These are phyloP conservation scores for Isichthys henryi DNA, from an alignment of 2,113 vertebrate genomes.

Conservation along the genomic window DNA sequence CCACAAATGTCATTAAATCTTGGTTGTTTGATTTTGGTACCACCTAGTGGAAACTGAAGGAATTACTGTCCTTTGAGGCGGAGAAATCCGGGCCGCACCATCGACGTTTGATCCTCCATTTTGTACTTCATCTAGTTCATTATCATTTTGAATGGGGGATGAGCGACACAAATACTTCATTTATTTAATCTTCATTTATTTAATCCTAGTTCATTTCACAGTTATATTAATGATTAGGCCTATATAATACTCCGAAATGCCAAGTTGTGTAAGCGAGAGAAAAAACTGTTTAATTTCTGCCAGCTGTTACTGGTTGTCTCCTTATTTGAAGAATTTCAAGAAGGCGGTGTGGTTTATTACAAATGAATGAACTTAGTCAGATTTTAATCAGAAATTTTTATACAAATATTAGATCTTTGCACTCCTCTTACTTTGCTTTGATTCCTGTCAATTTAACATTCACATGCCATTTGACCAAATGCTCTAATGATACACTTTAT, in stretches of 20 bases:
- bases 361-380: background rate
- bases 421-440: background rate
- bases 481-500: background rate
- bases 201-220: background rate
- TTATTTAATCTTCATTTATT: background rate
- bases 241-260: background rate
- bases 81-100: background rate
- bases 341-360: background rate
- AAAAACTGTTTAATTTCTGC: background rate
- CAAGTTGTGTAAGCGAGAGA: background rate
- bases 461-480: background rate
- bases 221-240: background rate
- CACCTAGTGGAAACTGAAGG: background rate
- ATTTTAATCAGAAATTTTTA: background rate
- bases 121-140: background rate
- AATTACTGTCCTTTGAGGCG: background rate
- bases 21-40: background rate
- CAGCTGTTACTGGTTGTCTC: background rate
- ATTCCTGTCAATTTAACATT: background rate
- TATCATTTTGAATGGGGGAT: background rate
- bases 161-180: background rate
- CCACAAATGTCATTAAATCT: background rate
- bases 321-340: background rate
- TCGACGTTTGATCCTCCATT: background rate
- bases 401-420: background rate